phyloP scores from a whole-genome alignment of 2,888 invertebrate species.

The Ormyrus rosae region DNA sequence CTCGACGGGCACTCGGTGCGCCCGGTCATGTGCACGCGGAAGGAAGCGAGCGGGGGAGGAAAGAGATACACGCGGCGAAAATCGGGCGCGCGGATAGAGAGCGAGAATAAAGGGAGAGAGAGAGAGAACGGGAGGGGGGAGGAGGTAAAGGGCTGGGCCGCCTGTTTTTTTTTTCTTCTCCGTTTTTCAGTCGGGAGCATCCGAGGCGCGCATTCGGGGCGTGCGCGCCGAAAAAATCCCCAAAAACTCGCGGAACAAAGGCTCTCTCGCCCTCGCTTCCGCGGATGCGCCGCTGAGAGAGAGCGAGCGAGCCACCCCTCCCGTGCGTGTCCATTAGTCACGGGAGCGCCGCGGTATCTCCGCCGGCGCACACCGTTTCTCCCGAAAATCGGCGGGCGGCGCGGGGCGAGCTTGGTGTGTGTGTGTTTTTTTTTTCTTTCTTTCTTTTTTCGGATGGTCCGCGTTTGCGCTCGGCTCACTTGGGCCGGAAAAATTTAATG shows the following conservation, averaged over 20 bases:
- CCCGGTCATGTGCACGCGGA: no score
- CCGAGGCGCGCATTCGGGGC: neutral
- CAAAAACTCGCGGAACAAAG: slow-evolving; percentile 21
- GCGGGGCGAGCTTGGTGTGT: neutral
- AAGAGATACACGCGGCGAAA: neutral
- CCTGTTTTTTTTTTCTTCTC: no score
- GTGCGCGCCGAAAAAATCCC: slow-evolving; percentile 21
- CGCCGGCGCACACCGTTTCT: neutral
- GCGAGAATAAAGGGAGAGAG: neutral
- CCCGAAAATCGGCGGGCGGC: neutral
- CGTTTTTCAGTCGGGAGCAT: slow-evolving; percentile 10
- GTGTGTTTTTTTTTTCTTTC: no score
- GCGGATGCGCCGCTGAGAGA: no score
- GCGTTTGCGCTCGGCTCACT: no score
- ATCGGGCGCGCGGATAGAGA: neutral
- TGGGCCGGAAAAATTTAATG: no score
- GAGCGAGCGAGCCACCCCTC: no score
- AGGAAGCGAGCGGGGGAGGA: no score
- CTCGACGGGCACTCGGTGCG: neutral
- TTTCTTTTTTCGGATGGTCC: no score
- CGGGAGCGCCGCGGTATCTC: neutral
- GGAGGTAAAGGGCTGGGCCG: neutral
- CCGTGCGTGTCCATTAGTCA: slow-evolving; percentile 11
- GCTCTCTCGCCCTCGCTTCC: neutral
- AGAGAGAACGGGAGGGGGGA: neutral